phyloP scores from a whole-genome alignment of 2,888 invertebrate species.

The Trichacis sp. region DNA sequence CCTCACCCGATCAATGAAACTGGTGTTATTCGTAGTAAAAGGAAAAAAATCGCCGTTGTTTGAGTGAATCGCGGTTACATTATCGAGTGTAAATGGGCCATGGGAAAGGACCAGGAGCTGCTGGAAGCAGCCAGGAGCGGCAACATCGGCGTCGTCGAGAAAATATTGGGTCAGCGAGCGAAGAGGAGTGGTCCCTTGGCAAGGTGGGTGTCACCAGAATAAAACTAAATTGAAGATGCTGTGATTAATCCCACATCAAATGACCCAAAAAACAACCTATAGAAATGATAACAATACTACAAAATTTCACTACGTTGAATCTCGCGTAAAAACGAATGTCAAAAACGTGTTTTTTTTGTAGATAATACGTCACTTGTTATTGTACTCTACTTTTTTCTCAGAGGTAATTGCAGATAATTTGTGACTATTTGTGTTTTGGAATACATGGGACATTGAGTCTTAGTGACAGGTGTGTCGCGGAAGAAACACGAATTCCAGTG shows the following conservation, averaged over 20 bases:
- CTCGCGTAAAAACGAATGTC: too few species aligned
- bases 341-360: too few species aligned
- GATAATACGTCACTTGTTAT: neutral
- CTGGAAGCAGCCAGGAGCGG: conserved; percentile 95
- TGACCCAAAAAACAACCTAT: too few species aligned
- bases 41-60: conserved; percentile 44
- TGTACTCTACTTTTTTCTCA: too few species aligned
- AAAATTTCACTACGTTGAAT: too few species aligned
- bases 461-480: too few species aligned
- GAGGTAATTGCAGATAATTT: too few species aligned
- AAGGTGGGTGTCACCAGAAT: conserved; percentile 76
- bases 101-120: conserved; percentile 98
- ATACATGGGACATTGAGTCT: too few species aligned
- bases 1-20: conserved; percentile 82
- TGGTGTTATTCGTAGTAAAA: conserved; percentile 68
- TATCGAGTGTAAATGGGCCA: conserved; percentile 71
- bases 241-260: too few species aligned
- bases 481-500: too few species aligned
- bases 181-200: conserved; percentile 94
- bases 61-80: conserved; percentile 48
- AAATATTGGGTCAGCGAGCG: conserved; percentile 88
- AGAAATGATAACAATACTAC: too few species aligned
- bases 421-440: too few species aligned
- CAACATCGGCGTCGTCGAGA: conserved; percentile 88
- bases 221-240: neutral